A percentile compares a stretch with the other conserved stretches of the same genome.
Conservation (phyloP, 2,113 vertebrate species). For the Cheirogaleus medius region DNA sequence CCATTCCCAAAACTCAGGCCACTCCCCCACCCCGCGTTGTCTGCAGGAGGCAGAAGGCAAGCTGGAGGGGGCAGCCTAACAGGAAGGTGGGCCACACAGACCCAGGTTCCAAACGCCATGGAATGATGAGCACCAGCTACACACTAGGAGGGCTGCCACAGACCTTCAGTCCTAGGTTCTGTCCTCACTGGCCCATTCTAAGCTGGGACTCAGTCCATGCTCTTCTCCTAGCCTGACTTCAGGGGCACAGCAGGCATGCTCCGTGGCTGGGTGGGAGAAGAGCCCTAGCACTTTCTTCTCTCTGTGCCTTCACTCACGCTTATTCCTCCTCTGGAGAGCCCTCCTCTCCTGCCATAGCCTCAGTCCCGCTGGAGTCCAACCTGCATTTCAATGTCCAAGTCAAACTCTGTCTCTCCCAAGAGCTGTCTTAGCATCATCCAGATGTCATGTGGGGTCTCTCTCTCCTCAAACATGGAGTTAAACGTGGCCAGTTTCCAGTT, state of each 20-base stretch:
- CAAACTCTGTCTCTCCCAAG: neutral
- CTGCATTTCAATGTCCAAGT: neutral
- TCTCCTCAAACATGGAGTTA: neutral
- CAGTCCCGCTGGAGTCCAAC: neutral
- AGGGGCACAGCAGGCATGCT: neutral
- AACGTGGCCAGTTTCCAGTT: neutral
- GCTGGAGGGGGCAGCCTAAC: neutral
- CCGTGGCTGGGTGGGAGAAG: neutral
- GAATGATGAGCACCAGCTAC: neutral
- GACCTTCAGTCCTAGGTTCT: neutral
- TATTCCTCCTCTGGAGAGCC: neutral
- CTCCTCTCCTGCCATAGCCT: neutral
- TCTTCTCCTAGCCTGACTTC: neutral
- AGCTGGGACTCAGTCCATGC: neutral
- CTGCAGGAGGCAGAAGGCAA: neutral
- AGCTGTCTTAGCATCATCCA: neutral
- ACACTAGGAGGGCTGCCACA: neutral
- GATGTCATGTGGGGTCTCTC: neutral
- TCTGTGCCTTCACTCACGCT: neutral
- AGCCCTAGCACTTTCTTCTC: neutral
- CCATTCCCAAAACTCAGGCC: neutral
- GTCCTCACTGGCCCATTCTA: neutral
- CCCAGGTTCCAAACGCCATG: neutral
- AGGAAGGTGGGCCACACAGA: neutral
- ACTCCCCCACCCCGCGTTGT: neutral